Base-by-base conservation (phyloP, 2,113 vertebrate genomes). In the Cebidichthys violaceus region DNA sequence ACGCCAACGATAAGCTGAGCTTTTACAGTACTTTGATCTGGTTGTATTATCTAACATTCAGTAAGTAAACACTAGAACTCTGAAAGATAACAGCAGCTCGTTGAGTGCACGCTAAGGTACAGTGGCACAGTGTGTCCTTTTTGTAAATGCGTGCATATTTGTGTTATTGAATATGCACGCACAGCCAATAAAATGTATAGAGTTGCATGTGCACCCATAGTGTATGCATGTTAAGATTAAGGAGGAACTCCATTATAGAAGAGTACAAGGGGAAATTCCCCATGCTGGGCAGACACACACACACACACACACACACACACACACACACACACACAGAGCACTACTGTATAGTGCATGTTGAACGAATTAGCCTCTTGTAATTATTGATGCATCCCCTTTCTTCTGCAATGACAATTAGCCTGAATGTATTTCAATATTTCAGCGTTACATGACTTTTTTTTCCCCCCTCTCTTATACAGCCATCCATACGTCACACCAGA, bases 381-480 rank as follows among this genome's bases (percentile, higher is more conserved):
- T 84, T 86, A 86, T 69, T 81, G 54, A 77, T 78, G 27, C 79
- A 70, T 39, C 43, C 6, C 52, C 24, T 75, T 74, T 77, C 35
- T 75, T 55, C 65, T 81, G 47, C 57, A 33, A 27, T 59, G 61
- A 75, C 62, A 87, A 67, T 89, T 79, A 86, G 59, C 70, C 33
- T 84, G 73, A 71, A 74, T 75, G 57, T 13, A 70, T 81, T 89
- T 83, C 41, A 89, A 41, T 89, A 82, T 82, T 84, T 83, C 37
- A 75, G 20, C 7, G 22, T 71, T 70, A 43, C 73, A 82, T 71
- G 11, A 69, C 52, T 74, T 82, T 50, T 62, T 72, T 52, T 45
- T 7, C 27, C 2, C 50, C 13, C n/a, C 6, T 50, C 17, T 9
- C 54, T 43, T 64, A 5, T 69, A 41, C 31, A 66, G 14, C 54